Conservation (phyloP, 2,888 invertebrate genomes). For the Galerucella nymphaeae region DNA sequence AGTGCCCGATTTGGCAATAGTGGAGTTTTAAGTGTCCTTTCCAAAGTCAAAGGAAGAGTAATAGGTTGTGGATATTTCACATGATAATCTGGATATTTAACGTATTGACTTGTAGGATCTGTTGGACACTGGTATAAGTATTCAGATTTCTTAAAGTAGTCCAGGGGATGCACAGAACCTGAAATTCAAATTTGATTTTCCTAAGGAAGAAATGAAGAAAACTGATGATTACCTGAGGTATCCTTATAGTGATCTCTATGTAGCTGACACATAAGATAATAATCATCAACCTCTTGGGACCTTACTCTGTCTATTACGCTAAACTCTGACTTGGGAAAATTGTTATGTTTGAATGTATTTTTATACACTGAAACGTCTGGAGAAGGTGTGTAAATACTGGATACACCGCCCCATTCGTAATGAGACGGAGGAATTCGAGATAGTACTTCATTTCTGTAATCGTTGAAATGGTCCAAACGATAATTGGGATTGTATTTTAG, state of each 20-base stretch:
- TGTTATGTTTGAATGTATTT: slow-evolving; percentile 57
- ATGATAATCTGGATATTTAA: slow-evolving; percentile 69
- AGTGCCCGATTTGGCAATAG: slow-evolving; percentile 70
- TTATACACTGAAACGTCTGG: slow-evolving; percentile 60
- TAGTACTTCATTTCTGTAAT: slow-evolving; percentile 63
- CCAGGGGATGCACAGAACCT: slow-evolving; percentile 69
- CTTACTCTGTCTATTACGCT: slow-evolving; percentile 62
- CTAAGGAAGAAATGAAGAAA: background rate
- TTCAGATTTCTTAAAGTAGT: slow-evolving; percentile 68
- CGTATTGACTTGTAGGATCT: slow-evolving; percentile 70
- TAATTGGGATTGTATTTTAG: slow-evolving; percentile 30
- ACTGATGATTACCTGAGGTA: slow-evolving; percentile 56
- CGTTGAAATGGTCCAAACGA: slow-evolving; percentile 58
- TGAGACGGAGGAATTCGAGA: slow-evolving; percentile 56
- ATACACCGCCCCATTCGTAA: slow-evolving; percentile 63
- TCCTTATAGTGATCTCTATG: slow-evolving; percentile 74
- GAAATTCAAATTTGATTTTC: background rate
- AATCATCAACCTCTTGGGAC: slow-evolving; percentile 65
- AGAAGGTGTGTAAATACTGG: slow-evolving; percentile 60
- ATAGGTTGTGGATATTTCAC: slow-evolving; percentile 71
- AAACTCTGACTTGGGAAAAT: slow-evolving; percentile 59
- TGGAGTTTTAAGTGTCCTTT: slow-evolving; percentile 67
- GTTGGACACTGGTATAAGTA: slow-evolving; percentile 70
- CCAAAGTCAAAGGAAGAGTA: slow-evolving; percentile 68
- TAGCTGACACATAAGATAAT: slow-evolving; percentile 68